phyloP scores from a whole-genome alignment of 2,797 vertebrate species.

The Hippocampus kuda region DNA sequence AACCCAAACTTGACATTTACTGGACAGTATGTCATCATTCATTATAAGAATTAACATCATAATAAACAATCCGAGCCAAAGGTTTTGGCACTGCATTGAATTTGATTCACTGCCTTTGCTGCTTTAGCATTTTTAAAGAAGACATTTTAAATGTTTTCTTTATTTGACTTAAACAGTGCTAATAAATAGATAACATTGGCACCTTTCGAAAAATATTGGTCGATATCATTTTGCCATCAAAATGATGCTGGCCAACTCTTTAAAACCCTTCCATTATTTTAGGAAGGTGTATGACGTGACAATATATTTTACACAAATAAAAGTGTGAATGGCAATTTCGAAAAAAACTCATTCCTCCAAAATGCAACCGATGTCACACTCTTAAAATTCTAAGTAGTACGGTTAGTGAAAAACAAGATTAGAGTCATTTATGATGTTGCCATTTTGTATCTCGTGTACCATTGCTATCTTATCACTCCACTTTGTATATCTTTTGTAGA shows the following conservation, averaged over 20 bases:
- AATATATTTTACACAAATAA: neutral
- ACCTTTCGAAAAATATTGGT: neutral
- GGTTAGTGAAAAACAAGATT: neutral
- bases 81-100: neutral
- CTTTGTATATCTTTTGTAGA: constrained; percentile 27
- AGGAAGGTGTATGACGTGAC: too few species aligned
- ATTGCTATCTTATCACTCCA: constrained; percentile 9
- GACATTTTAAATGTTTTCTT: neutral
- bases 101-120: neutral
- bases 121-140: neutral
- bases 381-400: neutral
- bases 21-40: too few species aligned
- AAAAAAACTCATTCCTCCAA: neutral
- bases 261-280: too few species aligned
- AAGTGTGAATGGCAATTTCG: neutral
- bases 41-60: neutral
- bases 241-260: too few species aligned
- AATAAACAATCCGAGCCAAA: neutral
- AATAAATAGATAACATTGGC: neutral
- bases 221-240: too few species aligned
- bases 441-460: neutral
- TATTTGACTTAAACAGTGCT: too few species aligned
- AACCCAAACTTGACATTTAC: constrained; percentile 9
- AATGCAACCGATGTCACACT: too few species aligned
- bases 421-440: neutral